phyloP scores from a whole-genome alignment of 2,113 vertebrate genomes.

The Vidua chalybeata region DNA sequence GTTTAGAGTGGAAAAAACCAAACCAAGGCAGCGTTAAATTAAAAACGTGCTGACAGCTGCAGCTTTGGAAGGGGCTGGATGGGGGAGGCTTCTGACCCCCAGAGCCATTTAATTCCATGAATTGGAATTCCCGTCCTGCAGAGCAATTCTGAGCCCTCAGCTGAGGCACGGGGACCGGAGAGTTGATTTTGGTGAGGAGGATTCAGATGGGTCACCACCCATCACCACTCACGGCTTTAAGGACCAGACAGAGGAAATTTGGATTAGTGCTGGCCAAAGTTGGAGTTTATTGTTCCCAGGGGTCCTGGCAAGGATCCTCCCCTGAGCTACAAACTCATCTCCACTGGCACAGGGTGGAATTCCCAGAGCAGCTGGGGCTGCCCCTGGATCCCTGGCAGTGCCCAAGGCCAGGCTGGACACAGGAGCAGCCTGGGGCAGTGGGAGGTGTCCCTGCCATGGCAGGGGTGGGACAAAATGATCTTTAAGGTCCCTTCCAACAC shows the following conservation, averaged over 20 bases:
- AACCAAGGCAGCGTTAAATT: background rate
- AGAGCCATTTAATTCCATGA: background rate
- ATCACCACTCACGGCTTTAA: background rate
- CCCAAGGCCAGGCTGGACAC: background rate
- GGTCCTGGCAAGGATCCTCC: rapidly evolving
- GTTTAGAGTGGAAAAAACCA: background rate
- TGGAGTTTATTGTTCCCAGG: background rate
- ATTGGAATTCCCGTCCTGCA: background rate
- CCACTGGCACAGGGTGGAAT: background rate
- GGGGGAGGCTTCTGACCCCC: rapidly evolving
- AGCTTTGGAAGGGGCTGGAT: background rate
- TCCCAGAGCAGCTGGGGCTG: background rate
- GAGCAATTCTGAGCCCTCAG: background rate
- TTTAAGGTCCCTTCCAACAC: background rate
- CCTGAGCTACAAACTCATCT: background rate
- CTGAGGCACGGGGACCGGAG: background rate
- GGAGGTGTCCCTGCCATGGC: background rate
- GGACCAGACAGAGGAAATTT: background rate
- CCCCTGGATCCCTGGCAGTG: background rate
- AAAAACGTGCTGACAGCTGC: background rate
- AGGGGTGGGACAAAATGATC: background rate
- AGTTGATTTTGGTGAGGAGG: background rate
- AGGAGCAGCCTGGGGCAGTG: background rate
- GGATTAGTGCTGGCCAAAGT: background rate
- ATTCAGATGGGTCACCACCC: background rate